A percentile compares a stretch with the other conserved stretches of the same genome.
Evolutionary conservation across 2,113 vertebrate genomes (phyloP).

Genomic region (Oryzias javanicus): DNA sequence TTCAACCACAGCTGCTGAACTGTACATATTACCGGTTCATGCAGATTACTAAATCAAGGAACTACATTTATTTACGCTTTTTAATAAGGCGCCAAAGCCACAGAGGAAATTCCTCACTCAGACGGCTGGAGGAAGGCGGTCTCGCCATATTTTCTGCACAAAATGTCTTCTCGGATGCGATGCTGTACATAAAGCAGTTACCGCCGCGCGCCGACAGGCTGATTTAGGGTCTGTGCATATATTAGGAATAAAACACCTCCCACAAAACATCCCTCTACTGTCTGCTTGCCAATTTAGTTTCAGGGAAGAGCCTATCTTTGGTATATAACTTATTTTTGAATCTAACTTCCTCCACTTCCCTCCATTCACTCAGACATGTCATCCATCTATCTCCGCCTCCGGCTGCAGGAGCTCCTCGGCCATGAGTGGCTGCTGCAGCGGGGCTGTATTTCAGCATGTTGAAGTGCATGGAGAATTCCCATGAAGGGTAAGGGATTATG

Average conservation of each 20-base stretch:
- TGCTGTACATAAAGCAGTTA: conserved; percentile 39
- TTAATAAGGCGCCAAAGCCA: conserved; percentile 57
- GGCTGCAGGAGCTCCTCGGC: conserved; percentile 52
- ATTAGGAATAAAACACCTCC: conserved; percentile 23
- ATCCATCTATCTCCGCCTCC: conserved; percentile 66
- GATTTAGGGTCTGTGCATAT: conserved; percentile 16
- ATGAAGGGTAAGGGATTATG: conserved; percentile 79
- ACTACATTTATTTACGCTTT: conserved; percentile 58
- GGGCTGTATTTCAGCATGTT: conserved; percentile 72
- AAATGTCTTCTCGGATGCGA: conserved; percentile 42
- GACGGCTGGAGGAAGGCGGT: conserved; percentile 23
- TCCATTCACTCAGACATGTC: conserved; percentile 66
- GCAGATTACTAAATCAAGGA: conserved; percentile 54
- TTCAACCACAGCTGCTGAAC: conserved; percentile 52
- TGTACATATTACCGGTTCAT: conserved; percentile 46
- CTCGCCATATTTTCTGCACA: conserved; percentile 37
- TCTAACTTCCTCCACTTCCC: conserved; percentile 60
- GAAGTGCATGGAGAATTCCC: conserved; percentile 78
- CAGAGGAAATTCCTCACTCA: conserved; percentile 46
- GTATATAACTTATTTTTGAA: conserved; percentile 65
- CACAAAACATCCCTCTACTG: conserved; percentile 25
- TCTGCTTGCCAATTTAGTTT: conserved; percentile 31
- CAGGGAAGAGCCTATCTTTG: conserved; percentile 27
- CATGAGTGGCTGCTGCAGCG: conserved; percentile 61
- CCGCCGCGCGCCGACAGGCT: conserved; percentile 5